These are phyloP conservation scores for Climacteris rufus DNA, from an alignment of 2,113 vertebrate species.

Conservation along the genomic window DNA sequence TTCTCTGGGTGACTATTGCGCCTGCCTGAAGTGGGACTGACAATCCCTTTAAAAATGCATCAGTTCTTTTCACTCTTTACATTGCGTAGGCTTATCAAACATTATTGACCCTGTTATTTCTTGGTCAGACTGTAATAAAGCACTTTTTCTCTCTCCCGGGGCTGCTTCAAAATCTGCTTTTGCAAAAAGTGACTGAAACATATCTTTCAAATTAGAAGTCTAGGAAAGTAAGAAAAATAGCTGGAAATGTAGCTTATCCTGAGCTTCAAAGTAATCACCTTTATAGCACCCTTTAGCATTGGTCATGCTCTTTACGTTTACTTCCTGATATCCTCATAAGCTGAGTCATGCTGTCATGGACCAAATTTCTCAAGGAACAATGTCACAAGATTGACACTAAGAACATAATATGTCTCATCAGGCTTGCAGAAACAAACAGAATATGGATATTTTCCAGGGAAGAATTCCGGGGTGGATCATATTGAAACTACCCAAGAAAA, in stretches of 20 bases:
- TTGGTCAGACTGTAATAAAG: constrained; percentile 55
- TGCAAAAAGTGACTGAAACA: constrained; percentile 41
- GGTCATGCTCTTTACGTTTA: constrained; percentile 16
- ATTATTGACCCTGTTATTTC: constrained; percentile 67
- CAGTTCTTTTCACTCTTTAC: constrained; percentile 64
- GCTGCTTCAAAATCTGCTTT: constrained; percentile 45
- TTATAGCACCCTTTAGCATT: constrained; percentile 39
- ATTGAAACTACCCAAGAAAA: background rate
- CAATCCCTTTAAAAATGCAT: constrained; percentile 72
- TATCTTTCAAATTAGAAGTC: constrained; percentile 50
- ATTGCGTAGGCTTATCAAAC: constrained; percentile 59
- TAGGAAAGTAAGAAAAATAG: constrained; percentile 30
- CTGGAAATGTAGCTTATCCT: background rate
- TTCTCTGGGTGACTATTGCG: constrained; percentile 52
- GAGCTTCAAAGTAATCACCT: constrained; percentile 14
- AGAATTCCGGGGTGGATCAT: background rate
- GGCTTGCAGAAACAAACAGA: background rate
- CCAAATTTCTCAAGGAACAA: background rate
- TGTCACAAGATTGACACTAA: background rate
- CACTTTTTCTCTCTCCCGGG: constrained; percentile 20
- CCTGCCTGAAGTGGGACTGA: constrained; percentile 51
- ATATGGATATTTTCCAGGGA: background rate
- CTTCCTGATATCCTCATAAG: constrained; percentile 17
- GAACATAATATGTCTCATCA: background rate
- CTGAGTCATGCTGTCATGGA: background rate